Base-by-base conservation (phyloP, 2,113 vertebrate genomes). In the Rutilus rutilus region DNA sequence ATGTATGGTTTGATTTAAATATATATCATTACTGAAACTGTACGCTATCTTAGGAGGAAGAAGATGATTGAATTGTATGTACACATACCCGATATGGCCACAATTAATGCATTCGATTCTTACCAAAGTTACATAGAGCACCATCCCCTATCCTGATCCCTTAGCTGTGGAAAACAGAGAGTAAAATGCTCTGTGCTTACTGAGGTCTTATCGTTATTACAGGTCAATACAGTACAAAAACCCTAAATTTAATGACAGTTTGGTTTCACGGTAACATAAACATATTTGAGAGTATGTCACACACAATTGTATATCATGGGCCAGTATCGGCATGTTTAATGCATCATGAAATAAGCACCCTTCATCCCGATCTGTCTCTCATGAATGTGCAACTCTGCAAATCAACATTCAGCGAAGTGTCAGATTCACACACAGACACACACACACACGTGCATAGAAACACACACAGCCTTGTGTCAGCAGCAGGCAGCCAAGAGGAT, bases 401-500 rank as follows among this genome's bases (percentile, higher is more conserved):
- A 54, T 83, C 80, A 73, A 23, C 65, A 73, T 83, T 69, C 47
- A 69, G 30, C 23, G 1, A 52, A 50, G 79, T n/a, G 27, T 67
- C 79, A 73, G 42, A 30, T 82, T 82, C 50, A 39, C 36, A 71
- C 60, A 64, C 23, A 33, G 8, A 39, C 45, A 82, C 30, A 84
- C 45, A 25, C 71, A 9, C 8, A 91, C 90, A 91, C 90, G 21
- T 11, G 39, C 60, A 81, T 33, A 67, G 4, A 62, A 23, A 81
- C 36, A 39, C 73, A 91, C 90, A 92, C 90, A 92, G 87, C 86
- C 90, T 88, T 87, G 86, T 92, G 91, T 93, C 93, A 90, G 90
- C 83, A 92, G 90, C 86, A 83, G 92, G 90, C 91, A 93, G 93
- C 78, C 62, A 92, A 90, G 91, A 92, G 92, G 91, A 94, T 94